Evolutionary conservation across 2,113 vertebrate species (phyloP).

Genomic region (Pseudonaja textilis): DNA sequence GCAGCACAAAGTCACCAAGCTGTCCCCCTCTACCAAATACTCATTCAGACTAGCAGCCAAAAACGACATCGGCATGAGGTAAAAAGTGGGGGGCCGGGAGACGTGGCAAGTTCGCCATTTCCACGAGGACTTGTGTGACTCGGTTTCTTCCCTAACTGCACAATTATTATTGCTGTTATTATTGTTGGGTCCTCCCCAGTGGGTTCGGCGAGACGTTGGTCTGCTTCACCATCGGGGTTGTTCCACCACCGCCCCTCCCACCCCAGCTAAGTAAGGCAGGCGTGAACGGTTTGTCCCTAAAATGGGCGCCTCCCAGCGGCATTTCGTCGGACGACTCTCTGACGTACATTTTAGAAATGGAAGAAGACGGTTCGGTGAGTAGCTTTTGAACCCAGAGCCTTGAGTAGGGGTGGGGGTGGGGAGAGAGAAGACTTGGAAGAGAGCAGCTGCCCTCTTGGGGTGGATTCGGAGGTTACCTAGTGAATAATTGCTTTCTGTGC

Average conservation of each 20-base stretch:
- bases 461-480: neutral
- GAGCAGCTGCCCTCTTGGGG: neutral
- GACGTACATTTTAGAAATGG: constrained; percentile 77
- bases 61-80: constrained; percentile 80
- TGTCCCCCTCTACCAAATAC: constrained; percentile 75
- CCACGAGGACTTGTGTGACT: neutral
- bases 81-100: neutral
- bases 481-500: neutral
- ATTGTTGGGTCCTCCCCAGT: constrained; percentile 43
- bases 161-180: neutral
- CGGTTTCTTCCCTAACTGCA: neutral
- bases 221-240: constrained; percentile 70
- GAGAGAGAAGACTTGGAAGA: neutral
- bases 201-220: constrained; percentile 73
- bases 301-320: constrained; percentile 70
- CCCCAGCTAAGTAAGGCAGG: constrained; percentile 66
- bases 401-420: too few species aligned
- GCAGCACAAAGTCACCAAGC: constrained; percentile 76
- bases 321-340: constrained; percentile 57
- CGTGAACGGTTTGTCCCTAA: constrained; percentile 68
- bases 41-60: constrained; percentile 79
- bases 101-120: fast-evolving
- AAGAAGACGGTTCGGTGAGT: constrained; percentile 78
- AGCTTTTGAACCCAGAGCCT: neutral
- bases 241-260: constrained; percentile 61